A percentile compares a stretch with the other conserved stretches of the same genome.
Evolutionary conservation across 1,140 invertebrate genomes (phyloP).

Genomic region (Platorchestia sp.): DNA sequence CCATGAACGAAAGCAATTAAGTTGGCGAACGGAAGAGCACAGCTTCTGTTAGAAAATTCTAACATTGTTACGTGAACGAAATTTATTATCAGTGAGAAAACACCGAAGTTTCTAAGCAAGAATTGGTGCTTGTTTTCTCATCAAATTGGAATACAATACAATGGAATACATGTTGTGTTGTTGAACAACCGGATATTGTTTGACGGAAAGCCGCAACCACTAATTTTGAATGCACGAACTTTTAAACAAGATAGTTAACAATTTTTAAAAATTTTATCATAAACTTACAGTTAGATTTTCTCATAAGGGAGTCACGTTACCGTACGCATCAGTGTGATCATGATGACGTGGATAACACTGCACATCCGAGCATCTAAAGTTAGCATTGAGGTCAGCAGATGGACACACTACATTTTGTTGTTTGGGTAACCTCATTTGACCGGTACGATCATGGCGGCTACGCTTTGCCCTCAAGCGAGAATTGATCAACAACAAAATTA

Average conservation of each 20-base stretch:
- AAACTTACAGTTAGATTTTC: not conserved
- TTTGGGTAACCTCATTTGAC: not conserved
- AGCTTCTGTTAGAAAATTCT: not conserved
- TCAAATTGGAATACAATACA: too few species aligned
- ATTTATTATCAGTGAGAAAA: not conserved
- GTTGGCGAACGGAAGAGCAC: not conserved
- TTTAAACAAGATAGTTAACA: not conserved
- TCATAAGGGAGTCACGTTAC: not conserved
- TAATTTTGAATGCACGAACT: not conserved
- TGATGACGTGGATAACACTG: not conserved
- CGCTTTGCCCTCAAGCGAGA: not conserved
- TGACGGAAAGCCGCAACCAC: too few species aligned
- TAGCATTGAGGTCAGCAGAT: not conserved
- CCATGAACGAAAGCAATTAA: not conserved
- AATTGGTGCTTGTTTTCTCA: too few species aligned
- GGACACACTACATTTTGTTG: not conserved
- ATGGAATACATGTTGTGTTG: too few species aligned
- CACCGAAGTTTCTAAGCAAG: too few species aligned
- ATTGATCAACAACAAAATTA: not conserved
- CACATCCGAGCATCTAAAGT: not conserved
- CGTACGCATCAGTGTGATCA: not conserved
- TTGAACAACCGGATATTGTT: too few species aligned
- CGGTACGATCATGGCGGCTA: not conserved
- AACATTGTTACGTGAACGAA: not conserved
- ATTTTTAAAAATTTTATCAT: not conserved